Base-by-base conservation (phyloP, 2,113 vertebrate species). In the Oryzias woworae region DNA sequence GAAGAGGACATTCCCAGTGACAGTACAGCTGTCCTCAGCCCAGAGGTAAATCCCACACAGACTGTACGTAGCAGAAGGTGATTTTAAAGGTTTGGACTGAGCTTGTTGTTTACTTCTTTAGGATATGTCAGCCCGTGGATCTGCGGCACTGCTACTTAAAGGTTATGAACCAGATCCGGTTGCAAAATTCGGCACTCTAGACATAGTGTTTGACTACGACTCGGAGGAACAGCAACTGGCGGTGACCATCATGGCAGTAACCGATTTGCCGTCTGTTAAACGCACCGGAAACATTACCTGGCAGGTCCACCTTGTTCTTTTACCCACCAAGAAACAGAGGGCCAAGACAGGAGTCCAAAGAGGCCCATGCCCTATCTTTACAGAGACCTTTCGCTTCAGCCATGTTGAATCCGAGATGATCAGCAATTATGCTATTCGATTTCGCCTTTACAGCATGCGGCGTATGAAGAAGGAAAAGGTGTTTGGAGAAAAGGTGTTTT, bases 241-340 rank as follows among this genome's bases (percentile, higher is more conserved):
- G 17, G 91, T 97, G 80, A 98, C 96, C 55, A 94, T 98, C 88
- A 97, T 95, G 85, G 94, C 96, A 48, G 93, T 95, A 67, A 96
- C 95, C 45, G 96, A 99, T 85, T 92, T 98, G 54, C 95, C 97
- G 7, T 85, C 92, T 26, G 86, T 95, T 68, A 96, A 92, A 82
- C 94, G 93, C 89, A 93, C 92, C 31, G 94, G 96, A 66, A 98
- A 93, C 91, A 79, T 90, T 74, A 94, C 94, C 26, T 98, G 96
- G 96, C 96, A 99, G 91, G 95, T 99, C 69, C 97, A 98, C 91
- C 92, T 99, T 83, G 95, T 99, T 84, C 93, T 99, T 69, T 92
- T 99, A 67, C 96, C 97, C 66, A 94, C 94, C 89, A 98, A 97
- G 88, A 98, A 98, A 76, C 97, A 99, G 89, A 88, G 95, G 80